Evolutionary conservation across 2,888 invertebrate species (phyloP), one percentile per base, ranked within the genome.

Genomic region (Chymomyza procnemis): DNA sequence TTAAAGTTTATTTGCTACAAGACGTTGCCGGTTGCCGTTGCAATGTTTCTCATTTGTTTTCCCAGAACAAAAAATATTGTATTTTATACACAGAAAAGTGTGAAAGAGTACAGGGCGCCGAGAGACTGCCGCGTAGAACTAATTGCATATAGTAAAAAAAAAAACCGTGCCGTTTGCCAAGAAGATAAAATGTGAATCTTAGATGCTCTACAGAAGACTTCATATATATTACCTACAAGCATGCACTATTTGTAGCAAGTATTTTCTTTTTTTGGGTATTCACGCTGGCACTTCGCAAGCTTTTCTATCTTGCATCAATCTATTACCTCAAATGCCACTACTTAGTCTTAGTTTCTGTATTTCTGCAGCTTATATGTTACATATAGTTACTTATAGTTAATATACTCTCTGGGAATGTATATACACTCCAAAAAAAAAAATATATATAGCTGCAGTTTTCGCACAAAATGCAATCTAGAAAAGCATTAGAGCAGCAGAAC

Each of bases 131-230:
- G n/a, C 9, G 30, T 5, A n/a, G 30, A 67, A 81, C 87, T 87
- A 81, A 81, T 81, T 81, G 85, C 79, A 79, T 76, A 81, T 86
- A 73, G 73, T 75, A 81, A 81, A 73, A 34, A 8, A 34, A 6
- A 34, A 1, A 34, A 41, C n/a, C n/a, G n/a, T n/a, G n/a, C n/a
- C n/a, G n/a, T n/a, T n/a, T n/a, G n/a, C n/a, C n/a, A 41, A 41
- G 3, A 14, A 1, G 12, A 9, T 1, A 12, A 41, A 41, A 12
- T 12, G 9, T 3, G 34, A 41, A 41, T 41, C 12, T 41, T 3
- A 12, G 34, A 12, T 41, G 12, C 34, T 12, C 34, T 41, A 12
- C n/a, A n/a, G n/a, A n/a, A n/a, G n/a, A n/a, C n/a, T n/a, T n/a
- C n/a, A n/a, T n/a, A n/a, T n/a, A n/a, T n/a, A n/a, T n/a, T n/a